Conservation (phyloP, 2,113 vertebrate genomes). For the Anguilla japonica region DNA sequence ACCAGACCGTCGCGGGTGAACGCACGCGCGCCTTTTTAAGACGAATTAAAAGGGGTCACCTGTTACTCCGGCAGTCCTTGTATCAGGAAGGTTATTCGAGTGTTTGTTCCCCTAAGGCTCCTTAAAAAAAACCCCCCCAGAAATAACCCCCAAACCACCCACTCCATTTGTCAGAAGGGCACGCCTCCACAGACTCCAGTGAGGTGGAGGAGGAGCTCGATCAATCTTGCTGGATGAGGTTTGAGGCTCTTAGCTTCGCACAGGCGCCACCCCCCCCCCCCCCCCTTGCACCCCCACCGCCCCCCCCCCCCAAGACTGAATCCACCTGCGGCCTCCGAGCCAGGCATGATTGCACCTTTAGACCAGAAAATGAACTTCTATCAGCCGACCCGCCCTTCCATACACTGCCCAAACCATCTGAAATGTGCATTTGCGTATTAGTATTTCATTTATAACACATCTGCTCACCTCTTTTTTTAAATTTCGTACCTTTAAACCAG, state of each 20-base stretch:
- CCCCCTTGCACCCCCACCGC: slow-evolving; percentile 16
- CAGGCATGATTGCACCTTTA: slow-evolving; percentile 64
- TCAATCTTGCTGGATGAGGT: slow-evolving; percentile 41
- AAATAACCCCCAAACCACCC: slow-evolving; percentile 49
- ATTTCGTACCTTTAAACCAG: too few relatives aligned
- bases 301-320: not conserved
- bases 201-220: slow-evolving; percentile 38
- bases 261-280: slow-evolving; percentile 20
- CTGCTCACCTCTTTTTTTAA: too few relatives aligned
- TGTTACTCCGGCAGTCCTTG: slow-evolving; percentile 52
- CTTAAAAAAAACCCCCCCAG: slow-evolving; percentile 38
- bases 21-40: slow-evolving; percentile 33
- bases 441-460: too few relatives aligned
- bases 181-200: slow-evolving; percentile 39
- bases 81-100: slow-evolving; percentile 43
- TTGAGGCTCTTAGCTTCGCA: slow-evolving; percentile 15
- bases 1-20: slow-evolving; percentile 26
- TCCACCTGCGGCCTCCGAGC: slow-evolving; percentile 31
- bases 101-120: slow-evolving; percentile 47
- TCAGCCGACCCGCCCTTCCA: slow-evolving; percentile 18
- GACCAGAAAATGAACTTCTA: slow-evolving; percentile 57
- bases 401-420: not conserved
- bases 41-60: slow-evolving; percentile 48
- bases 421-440: too few relatives aligned
- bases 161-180: slow-evolving; percentile 50